Base-by-base conservation (phyloP, 92 coral and sea anemone species). In the Blastomussa wellsi region DNA sequence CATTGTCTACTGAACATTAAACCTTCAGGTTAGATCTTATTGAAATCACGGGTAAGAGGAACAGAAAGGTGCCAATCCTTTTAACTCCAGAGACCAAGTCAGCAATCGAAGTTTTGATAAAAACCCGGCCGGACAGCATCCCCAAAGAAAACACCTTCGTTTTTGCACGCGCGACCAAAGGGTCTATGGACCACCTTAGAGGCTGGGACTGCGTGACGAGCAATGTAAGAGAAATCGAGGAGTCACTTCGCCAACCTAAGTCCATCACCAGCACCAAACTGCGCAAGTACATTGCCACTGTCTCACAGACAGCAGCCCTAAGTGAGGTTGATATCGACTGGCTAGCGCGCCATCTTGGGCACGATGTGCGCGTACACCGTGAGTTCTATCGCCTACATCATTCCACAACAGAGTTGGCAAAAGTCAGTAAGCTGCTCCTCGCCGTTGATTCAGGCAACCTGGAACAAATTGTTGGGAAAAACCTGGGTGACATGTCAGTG, bases 191-290 rank as follows among this genome's bases (percentile, higher is more conserved):
- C 55, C 88, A 59, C 51, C 28, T 87, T 7, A 24, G 88, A 31
- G 90, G 88, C 31, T 53, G 81, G 52, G 90, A 80, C 69, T 82
- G 88, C 75, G 48, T 69, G 36, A 35, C 35, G 0, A 42, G 70
- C 7, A 74, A 35, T 33, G 70, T 79, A n/a, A 36, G 20, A 49
- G 86, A 68, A 69, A 71, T 42, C n/a, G 78, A 79, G 73, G 66
- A 72, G 33, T 51, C 71, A 22, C 92, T 89, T 16, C 39, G 28
- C 32, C 47, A 80, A 32, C 90, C 90, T 3, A 87, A 86, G 32
- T 36, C 79, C 7, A 85, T 89, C 26, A 89, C 92, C n/a, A 79
- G 86, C 49, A 90, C 93, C 71, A 68, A 81, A n/a, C 53, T 89
- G 15, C 64, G 87, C 60, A 89, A 89, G 55, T 86, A 89, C 67